Conservation (phyloP, 2,888 invertebrate genomes). For the Drosophila anomelani region DNA sequence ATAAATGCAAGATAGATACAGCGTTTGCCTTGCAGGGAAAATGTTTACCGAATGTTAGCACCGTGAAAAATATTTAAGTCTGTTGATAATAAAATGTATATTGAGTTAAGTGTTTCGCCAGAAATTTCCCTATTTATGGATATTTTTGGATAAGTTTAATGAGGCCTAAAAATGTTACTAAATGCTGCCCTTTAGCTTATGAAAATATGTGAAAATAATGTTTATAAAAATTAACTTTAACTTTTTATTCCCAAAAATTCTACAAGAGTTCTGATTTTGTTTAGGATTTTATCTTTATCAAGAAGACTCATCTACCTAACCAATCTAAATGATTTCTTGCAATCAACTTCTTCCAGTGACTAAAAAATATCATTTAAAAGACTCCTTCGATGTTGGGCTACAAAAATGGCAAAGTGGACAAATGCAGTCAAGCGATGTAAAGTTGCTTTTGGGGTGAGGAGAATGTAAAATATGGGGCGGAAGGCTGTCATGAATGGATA, state of each 20-base stretch:
- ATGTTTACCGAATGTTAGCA: neutral
- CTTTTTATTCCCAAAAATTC: neutral
- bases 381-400: slow-evolving; percentile 24
- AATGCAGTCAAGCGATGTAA: slow-evolving; percentile 29
- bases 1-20: slow-evolving; percentile 1
- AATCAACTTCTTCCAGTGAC: neutral
- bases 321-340: no score
- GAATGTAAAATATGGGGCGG: slow-evolving; percentile 8
- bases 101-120: neutral
- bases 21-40: neutral
- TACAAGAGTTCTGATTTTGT: neutral
- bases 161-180: no score
- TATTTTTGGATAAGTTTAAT: no score
- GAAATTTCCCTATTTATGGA: no score
- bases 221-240: neutral
- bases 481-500: slow-evolving; percentile 22
- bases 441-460: slow-evolving; percentile 1
- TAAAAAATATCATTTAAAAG: slow-evolving; percentile 37
- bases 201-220: no score
- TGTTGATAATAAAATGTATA: neutral
- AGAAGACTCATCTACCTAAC: neutral
- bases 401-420: slow-evolving; percentile 31
- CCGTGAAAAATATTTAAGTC: neutral
- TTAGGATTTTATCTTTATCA: neutral
- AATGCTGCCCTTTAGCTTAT: no score